phyloP scores from a whole-genome alignment of 1,140 invertebrate genomes.

The Brachystomella parvula region DNA sequence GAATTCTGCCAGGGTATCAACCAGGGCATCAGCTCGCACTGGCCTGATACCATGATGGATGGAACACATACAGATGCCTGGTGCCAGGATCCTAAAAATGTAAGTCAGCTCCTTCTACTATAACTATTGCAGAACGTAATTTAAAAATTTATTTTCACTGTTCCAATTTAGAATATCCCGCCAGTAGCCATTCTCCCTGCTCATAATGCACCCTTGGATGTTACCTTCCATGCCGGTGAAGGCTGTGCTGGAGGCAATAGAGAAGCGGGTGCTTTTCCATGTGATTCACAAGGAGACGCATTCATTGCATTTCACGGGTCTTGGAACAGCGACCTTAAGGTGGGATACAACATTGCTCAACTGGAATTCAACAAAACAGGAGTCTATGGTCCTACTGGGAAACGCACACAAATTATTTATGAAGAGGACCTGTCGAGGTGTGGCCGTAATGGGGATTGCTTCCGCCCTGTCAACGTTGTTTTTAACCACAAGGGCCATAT shows the following conservation, averaged over 20 bases:
- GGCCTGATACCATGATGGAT: constrained; percentile 24
- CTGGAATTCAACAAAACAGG: background rate
- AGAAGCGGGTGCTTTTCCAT: constrained; percentile 8
- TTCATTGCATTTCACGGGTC: constrained; percentile 18
- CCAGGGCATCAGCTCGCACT: constrained; percentile 19
- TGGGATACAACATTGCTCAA: constrained; percentile 15
- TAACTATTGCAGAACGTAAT: background rate
- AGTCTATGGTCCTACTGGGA: background rate
- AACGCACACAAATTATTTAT: background rate
- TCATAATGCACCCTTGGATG: constrained; percentile 20
- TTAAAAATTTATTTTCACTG: constrained; percentile 7
- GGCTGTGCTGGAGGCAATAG: constrained; percentile 1
- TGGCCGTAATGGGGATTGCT: constrained; percentile 11
- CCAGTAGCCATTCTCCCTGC: constrained; percentile 7
- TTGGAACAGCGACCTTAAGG: background rate
- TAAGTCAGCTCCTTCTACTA: constrained; percentile 13
- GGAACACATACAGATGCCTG: constrained; percentile 25
- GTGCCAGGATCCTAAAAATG: constrained; percentile 17
- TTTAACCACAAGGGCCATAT: constrained; percentile 20
- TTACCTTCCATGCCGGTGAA: constrained; percentile 14
- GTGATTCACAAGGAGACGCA: background rate
- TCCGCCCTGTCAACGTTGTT: constrained; percentile 23
- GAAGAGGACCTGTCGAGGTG: background rate
- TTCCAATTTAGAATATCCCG: constrained; percentile 2
- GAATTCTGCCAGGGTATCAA: background rate